These are phyloP conservation scores for Pangasius macronema DNA, from an alignment of 2,797 vertebrate genomes.

Conservation along the genomic window DNA sequence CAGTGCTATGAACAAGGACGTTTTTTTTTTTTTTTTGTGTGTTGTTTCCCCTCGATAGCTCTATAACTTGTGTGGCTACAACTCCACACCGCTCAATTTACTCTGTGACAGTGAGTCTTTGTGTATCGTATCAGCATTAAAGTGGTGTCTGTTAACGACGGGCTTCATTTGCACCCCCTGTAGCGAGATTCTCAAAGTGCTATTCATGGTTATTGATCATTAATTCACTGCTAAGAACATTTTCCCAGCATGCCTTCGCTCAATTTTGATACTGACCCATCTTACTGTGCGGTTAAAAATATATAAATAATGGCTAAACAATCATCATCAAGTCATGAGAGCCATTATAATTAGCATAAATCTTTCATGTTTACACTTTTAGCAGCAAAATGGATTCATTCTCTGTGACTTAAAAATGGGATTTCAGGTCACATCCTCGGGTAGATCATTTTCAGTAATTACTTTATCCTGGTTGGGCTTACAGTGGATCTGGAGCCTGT, in stretches of 20 bases:
- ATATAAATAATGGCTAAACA: neutral
- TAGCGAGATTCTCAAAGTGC: neutral
- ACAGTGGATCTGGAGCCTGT: neutral
- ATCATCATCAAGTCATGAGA: neutral
- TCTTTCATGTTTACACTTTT: neutral
- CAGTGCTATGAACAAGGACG: neutral
- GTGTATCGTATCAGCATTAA: neutral
- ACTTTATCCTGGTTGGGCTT: neutral
- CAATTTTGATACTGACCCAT: neutral
- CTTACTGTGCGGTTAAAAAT: neutral
- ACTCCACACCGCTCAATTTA: neutral
- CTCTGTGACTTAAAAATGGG: neutral
- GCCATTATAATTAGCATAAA: neutral
- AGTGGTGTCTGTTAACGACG: neutral
- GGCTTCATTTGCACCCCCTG: neutral
- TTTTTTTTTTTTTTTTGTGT: neutral
- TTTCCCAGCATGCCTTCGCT: neutral
- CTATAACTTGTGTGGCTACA: neutral
- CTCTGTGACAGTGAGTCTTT: neutral
- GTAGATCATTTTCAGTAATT: neutral
- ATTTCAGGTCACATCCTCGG: neutral
- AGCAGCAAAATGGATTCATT: neutral
- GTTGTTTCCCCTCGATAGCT: neutral
- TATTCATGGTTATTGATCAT: conserved; percentile 3
- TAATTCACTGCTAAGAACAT: neutral